Evolutionary conservation across 2,888 invertebrate species (phyloP), one percentile per base, ranked within the genome.

Genomic region (Sericinus montela): DNA sequence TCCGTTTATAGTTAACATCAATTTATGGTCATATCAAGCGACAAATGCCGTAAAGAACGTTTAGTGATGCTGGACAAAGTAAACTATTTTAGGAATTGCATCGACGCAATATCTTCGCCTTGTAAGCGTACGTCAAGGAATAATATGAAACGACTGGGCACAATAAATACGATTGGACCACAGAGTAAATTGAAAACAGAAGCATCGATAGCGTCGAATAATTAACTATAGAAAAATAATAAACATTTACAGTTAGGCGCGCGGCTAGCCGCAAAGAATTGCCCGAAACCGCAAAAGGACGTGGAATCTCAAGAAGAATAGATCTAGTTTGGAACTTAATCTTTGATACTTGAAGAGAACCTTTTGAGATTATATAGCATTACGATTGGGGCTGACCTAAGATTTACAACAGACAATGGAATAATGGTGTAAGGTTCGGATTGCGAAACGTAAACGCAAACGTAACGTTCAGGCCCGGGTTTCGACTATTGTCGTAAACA

Each of bases 201-300:
- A 9, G 11, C 29, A 30, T 11, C 25, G n/a, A 11, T 38, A 38
- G 9, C 11, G 8, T 14, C 14, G 36, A 36, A 44, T 28, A 36
- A 39, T 39, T 25, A 39, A 38, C 32, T 32, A 23, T n/a, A 30
- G 19, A 7, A 14, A n/a, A 11, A 23, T 45, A 39, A 45, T 45
- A 14, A 37, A 45, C 29, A 28, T 29, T 23, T 28, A 36, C 36
- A 44, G 36, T 36, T 16, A 44, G 36, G 36, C 44, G n/a, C 10
- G 23, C 25, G 23, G 44, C 36, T 36, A 44, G 36, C 13, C n/a
- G 36, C 44, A 15, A 28, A 36, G 35, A 36, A 44, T 23, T 28
- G 36, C 25, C 5, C 14, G 25, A 39, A 28, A 4, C 29, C 29
- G 29, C 29, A 29, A 9, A 29, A 2, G 29, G 29, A 29, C 29